Conservation (phyloP, 1,140 invertebrate species). For the Anastrepha ludens region DNA sequence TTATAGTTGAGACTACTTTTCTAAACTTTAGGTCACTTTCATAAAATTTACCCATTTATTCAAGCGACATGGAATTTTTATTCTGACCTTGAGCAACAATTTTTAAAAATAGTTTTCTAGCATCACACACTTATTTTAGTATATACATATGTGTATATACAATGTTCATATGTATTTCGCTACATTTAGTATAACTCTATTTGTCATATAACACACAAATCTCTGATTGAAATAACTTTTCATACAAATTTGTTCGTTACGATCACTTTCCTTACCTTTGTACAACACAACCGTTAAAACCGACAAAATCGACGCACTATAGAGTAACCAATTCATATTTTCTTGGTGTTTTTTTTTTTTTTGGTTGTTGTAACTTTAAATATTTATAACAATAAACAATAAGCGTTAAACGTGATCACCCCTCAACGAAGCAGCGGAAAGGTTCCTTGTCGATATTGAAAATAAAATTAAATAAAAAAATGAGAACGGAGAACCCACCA, state of each 20-base stretch:
- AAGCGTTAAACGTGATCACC: not conserved
- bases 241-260: not conserved
- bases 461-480: slow-evolving; percentile 10
- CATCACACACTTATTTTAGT: not conserved
- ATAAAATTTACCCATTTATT: not conserved
- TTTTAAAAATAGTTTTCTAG: slow-evolving; percentile 52
- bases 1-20: not conserved
- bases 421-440: not conserved
- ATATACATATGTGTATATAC: not conserved
- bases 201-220: not conserved
- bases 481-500: slow-evolving; percentile 39
- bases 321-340: slow-evolving; percentile 32
- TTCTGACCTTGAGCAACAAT: slow-evolving; percentile 32
- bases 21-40: not conserved
- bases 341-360: not conserved
- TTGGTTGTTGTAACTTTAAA: not conserved
- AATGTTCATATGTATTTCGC: not conserved
- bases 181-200: not conserved
- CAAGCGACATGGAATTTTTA: slow-evolving; percentile 32
- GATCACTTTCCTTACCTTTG: slow-evolving; percentile 26
- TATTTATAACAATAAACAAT: slow-evolving; percentile 4
- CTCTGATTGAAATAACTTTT: not conserved
- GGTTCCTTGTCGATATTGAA: not conserved
- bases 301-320: not conserved
- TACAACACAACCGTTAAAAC: slow-evolving; percentile 14